Evolutionary conservation across 2,888 invertebrate genomes (phyloP), one percentile per base, ranked within the genome.

Genomic region (Amblyjoppa proteus): DNA sequence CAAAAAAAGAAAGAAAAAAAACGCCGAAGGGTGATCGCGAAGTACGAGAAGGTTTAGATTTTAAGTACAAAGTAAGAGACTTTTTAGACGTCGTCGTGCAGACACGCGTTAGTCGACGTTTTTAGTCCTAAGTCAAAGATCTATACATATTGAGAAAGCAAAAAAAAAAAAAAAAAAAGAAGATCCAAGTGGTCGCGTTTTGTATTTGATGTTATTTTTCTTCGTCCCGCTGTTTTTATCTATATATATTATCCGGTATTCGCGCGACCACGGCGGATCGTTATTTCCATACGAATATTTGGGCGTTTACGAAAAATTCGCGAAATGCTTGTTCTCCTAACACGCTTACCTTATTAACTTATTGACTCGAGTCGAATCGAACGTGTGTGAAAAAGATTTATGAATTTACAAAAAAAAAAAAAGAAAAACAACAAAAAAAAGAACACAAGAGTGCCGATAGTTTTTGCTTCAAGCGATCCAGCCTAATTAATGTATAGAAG

Each of bases 21-120:
- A 69, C 31, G 61, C 53, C 64, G 69, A 66, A 61, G 71, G 51
- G 28, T 41, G 31, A 41, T 69, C 11, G 75, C 38, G 66, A 71
- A 69, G 76, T 53, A 61, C 53, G 58, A 77, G 80, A 78, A 78
- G 81, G 76, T 81, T 68, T 86, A 78, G 85, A 81, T 83, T 84
- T 83, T 85, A 84, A 87, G 81, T 87, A 87, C 85, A 87, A 88
- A 87, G 64, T 85, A 70, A 83, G 74, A 82, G 79, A 76, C 71
- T 84, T 28, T 74, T 68, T 81, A 51, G 78, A 64, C 73, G 84
- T 84, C 66, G 71, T 68, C 56, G 51, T 75, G 45, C 53, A 79
- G 45, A 73, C 61, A 56, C 49, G 66, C 51, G 45, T 70, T 38
- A 71, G 61, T 64, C 71, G 61, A 77, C 75, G 66, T 80, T 61